Conservation (phyloP, 2,888 invertebrate species). For the Pheosia tremula region DNA sequence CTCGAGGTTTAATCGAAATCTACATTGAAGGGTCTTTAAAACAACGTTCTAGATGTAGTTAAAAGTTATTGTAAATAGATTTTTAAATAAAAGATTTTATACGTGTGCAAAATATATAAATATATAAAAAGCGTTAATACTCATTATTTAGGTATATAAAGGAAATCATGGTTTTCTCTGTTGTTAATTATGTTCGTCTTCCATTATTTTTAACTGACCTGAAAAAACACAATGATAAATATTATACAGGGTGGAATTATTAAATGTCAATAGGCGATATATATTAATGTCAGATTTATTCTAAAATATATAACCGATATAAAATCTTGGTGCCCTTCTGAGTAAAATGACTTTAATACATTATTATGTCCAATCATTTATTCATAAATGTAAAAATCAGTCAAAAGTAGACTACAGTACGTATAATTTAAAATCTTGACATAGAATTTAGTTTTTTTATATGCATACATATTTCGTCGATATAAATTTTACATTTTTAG, state of each 20-base stretch:
- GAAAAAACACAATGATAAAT: slow-evolving; percentile 22
- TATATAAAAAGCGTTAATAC: slow-evolving; percentile 49
- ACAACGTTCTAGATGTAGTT: slow-evolving; percentile 66
- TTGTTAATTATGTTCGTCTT: slow-evolving; percentile 69
- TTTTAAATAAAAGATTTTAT: slow-evolving; percentile 71
- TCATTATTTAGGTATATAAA: slow-evolving; percentile 34
- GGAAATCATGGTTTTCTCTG: slow-evolving; percentile 42
- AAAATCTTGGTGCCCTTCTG: no score
- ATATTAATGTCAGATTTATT: no score
- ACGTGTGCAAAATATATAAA: slow-evolving; percentile 59
- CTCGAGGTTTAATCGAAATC: slow-evolving; percentile 46
- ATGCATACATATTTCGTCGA: no score
- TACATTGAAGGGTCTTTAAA: slow-evolving; percentile 54
- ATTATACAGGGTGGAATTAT: slow-evolving; percentile 4
- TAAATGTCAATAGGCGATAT: no score
- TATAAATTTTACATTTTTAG: no score
- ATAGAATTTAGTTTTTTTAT: no score
- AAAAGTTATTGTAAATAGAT: slow-evolving; percentile 72
- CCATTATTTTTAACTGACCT: slow-evolving; percentile 53
- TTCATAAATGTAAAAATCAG: no score
- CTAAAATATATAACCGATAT: no score
- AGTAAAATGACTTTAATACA: no score
- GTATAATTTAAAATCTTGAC: no score
- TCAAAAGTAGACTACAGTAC: no score
- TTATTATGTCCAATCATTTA: no score